Percentiles rank a stretch among this genome's conserved stretches.
Evolutionary conservation across 2,113 vertebrate genomes (phyloP).

Genomic region (Plectropomus leopardus): DNA sequence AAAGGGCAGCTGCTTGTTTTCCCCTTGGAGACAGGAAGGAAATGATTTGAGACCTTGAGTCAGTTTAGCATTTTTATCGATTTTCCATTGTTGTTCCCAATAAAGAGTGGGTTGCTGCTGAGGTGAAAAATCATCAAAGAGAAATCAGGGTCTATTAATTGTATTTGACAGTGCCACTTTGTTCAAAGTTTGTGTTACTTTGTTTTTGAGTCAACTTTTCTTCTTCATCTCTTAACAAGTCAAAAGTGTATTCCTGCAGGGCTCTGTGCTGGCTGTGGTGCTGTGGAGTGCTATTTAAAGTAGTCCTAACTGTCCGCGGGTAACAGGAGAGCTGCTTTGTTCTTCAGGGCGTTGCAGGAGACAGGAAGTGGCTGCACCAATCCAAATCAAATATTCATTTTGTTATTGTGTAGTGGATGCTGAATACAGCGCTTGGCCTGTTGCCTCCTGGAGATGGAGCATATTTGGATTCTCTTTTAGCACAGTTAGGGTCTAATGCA

Average conservation of each 20-base stretch:
- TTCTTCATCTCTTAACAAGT: constrained; percentile 18
- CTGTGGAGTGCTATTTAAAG: constrained; percentile 53
- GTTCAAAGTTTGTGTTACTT: constrained; percentile 25
- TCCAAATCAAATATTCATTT: constrained; percentile 81
- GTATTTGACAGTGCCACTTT: neutral
- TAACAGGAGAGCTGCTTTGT: constrained; percentile 63
- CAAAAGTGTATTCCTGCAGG: constrained; percentile 23
- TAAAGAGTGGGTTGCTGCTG: neutral
- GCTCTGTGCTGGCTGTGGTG: neutral
- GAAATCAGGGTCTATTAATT: neutral
- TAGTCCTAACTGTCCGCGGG: constrained; percentile 29
- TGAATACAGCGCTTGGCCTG: constrained; percentile 54
- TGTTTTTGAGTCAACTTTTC: constrained; percentile 44
- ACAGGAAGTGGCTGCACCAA: constrained; percentile 63
- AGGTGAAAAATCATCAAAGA: constrained; percentile 20
- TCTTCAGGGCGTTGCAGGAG: constrained; percentile 56
- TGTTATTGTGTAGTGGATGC: constrained; percentile 69
- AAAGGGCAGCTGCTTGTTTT: neutral
- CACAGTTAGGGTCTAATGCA: constrained; percentile 53
- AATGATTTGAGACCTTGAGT: neutral
- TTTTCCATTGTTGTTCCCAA: neutral
- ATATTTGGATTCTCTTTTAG: constrained; percentile 56
- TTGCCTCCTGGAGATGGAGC: constrained; percentile 51
- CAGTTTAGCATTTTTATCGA: constrained; percentile 23
- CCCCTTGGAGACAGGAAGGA: neutral